phyloP scores from a whole-genome alignment of 1,140 invertebrate genomes.

The Drosophila subpulchrella region DNA sequence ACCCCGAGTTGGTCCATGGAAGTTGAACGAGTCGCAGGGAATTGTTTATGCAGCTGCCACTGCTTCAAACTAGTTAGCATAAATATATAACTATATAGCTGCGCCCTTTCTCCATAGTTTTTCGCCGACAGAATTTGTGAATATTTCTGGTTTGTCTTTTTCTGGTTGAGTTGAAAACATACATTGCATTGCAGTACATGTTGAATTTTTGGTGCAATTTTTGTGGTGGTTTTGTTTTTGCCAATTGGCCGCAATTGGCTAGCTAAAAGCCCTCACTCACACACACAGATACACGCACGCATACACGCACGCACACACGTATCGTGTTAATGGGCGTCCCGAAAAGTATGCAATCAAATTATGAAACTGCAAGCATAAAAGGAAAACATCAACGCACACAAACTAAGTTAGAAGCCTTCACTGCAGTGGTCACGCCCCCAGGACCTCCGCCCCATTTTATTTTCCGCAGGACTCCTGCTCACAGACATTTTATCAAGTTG shows the following conservation, averaged over 20 bases:
- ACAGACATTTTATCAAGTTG: conserved; percentile 74
- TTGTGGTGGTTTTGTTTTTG: conserved; percentile 46
- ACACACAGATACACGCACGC: conserved; percentile 1
- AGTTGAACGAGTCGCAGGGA: conserved; percentile 30
- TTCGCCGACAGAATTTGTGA: conserved; percentile 9
- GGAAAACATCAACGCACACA: conserved; percentile 32
- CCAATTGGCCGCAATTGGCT: conserved; percentile 65
- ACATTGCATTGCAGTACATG: conserved; percentile 15
- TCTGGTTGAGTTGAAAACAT: conserved; percentile 29
- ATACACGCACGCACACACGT: neutral
- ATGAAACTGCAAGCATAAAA: conserved; percentile 65
- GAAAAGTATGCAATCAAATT: conserved; percentile 79
- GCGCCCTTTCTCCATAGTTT: conserved; percentile 12
- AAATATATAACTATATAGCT: conserved; percentile 60
- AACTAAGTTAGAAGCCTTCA: conserved; percentile 68
- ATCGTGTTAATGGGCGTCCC: conserved; percentile 70
- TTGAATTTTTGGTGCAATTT: conserved; percentile 27
- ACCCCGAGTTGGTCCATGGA: conserved; percentile 15
- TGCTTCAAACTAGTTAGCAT: conserved; percentile 59
- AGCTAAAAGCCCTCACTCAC: conserved; percentile 45
- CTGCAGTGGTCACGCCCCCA: conserved; percentile 42
- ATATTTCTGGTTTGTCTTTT: conserved; percentile 23
- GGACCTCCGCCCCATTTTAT: neutral
- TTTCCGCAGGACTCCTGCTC: neutral
- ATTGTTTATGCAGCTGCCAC: conserved; percentile 72